phyloP scores from a whole-genome alignment of 2,888 invertebrate genomes.

The Drosophila affinis region DNA sequence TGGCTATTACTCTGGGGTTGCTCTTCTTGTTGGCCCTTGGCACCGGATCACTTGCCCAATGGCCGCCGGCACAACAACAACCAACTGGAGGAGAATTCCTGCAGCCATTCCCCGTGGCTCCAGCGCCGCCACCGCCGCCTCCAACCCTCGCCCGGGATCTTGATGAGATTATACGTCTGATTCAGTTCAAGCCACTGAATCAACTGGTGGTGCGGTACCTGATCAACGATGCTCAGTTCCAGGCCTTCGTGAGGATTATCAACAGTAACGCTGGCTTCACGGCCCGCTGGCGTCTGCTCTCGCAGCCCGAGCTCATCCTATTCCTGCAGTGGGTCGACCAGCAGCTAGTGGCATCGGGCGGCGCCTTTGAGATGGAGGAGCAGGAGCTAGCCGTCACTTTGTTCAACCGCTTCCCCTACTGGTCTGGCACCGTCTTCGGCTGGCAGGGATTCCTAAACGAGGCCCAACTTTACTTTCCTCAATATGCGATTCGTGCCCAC shows the following conservation, averaged over 20 bases:
- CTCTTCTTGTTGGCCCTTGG: constrained; percentile 49
- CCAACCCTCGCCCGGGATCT: constrained; percentile 59
- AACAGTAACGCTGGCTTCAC: constrained; percentile 68
- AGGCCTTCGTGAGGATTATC: constrained; percentile 76
- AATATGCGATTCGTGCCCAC: constrained; percentile 62
- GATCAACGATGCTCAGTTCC: constrained; percentile 79
- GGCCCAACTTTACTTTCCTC: constrained; percentile 71
- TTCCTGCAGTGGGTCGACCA: constrained; percentile 72
- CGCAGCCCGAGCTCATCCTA: constrained; percentile 77
- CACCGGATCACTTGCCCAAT: constrained; percentile 24
- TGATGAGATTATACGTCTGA: constrained; percentile 59
- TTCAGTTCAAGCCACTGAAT: constrained; percentile 67
- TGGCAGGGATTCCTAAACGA: constrained; percentile 81
- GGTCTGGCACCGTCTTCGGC: constrained; percentile 71
- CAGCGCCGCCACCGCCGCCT: background rate
- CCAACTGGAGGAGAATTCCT: background rate
- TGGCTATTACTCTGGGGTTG: constrained; percentile 44
- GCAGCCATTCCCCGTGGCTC: background rate
- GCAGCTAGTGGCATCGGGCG: constrained; percentile 63
- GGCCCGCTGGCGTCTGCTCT: constrained; percentile 63
- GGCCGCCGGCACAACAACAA: background rate
- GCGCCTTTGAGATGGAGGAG: constrained; percentile 65
- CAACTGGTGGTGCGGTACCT: constrained; percentile 72
- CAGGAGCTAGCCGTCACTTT: constrained; percentile 60
- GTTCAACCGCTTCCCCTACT: constrained; percentile 65